Conservation (phyloP, 2,797 vertebrate species). For the Argya squamiceps region DNA sequence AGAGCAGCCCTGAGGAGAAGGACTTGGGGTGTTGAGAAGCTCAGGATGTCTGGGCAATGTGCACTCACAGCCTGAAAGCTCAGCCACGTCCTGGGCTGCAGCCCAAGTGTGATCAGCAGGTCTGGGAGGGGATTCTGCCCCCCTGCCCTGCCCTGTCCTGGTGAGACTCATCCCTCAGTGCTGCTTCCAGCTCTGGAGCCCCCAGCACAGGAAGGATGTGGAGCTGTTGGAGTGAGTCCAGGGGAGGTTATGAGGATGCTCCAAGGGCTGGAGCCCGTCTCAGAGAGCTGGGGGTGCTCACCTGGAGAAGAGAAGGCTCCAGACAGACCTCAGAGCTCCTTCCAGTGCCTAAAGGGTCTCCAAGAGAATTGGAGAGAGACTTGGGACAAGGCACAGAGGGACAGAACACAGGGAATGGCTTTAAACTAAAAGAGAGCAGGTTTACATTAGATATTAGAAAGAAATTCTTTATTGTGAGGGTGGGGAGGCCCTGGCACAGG, state of each 20-base stretch:
- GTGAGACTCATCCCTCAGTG: background rate
- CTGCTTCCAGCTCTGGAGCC: background rate
- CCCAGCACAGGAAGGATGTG: rapidly evolving
- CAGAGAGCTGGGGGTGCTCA: background rate
- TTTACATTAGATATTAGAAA: background rate
- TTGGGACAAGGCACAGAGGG: background rate
- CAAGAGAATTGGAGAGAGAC: background rate
- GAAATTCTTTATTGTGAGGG: background rate
- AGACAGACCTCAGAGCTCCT: background rate
- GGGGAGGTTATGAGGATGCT: background rate
- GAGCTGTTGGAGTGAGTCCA: background rate
- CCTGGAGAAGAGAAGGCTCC: background rate
- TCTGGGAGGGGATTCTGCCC: background rate
- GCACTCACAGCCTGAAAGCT: background rate
- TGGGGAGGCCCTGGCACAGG: rapidly evolving
- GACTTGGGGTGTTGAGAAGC: background rate
- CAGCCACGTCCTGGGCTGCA: background rate
- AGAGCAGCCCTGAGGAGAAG: background rate
- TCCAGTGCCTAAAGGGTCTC: rapidly evolving
- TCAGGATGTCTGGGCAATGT: background rate
- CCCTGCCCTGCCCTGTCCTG: background rate
- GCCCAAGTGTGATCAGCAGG: background rate
- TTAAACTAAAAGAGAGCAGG: background rate
- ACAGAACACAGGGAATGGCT: background rate
- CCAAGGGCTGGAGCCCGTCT: background rate